Conservation (phyloP, 2,113 vertebrate genomes). For the Turdus rufiventris region DNA sequence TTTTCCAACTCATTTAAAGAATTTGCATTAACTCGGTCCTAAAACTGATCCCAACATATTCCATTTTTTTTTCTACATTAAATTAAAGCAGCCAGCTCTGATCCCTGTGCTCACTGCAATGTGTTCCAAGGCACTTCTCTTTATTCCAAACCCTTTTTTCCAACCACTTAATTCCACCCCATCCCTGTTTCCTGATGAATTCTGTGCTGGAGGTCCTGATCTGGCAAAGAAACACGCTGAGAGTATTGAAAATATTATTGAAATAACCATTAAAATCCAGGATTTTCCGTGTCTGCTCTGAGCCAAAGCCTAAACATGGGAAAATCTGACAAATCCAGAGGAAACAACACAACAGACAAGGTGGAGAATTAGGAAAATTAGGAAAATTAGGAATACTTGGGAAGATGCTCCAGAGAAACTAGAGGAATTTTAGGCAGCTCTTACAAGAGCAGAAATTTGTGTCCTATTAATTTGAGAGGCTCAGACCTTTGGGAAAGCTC, state of each 20-base stretch:
- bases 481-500: not conserved
- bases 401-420: not conserved
- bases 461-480: not conserved
- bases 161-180: not conserved
- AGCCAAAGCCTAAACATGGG: not conserved
- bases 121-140: not conserved
- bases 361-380: not conserved
- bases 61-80: not conserved
- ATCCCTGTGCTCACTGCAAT: not conserved
- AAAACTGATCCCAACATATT: not conserved
- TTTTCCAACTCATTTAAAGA: not conserved
- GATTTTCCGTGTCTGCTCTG: not conserved
- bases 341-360: not conserved
- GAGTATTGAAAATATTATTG: not conserved
- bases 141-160: not conserved
- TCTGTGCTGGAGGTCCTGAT: not conserved
- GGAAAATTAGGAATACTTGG: not conserved
- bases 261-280: not conserved
- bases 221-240: fast-evolving
- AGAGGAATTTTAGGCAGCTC: not conserved
- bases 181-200: not conserved
- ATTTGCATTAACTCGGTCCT: not conserved
- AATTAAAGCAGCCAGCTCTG: not conserved
- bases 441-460: not conserved
- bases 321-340: not conserved